Conservation (phyloP, 1,140 invertebrate species). For the Tachypleus tridentatus region DNA sequence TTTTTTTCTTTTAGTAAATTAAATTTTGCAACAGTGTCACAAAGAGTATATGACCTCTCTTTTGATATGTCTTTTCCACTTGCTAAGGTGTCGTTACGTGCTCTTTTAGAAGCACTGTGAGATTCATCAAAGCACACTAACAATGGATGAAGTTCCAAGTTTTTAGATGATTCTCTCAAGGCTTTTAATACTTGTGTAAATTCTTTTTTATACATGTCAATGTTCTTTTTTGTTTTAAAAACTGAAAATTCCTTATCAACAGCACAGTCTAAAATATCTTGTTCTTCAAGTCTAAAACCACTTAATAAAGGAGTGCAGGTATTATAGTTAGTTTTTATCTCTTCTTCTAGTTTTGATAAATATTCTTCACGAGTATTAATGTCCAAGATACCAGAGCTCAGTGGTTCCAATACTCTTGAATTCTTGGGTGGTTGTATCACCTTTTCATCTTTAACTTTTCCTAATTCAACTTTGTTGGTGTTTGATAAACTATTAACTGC, state of each 20-base stretch:
- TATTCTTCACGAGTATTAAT: slow-evolving; percentile 14
- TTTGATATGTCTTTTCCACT: slow-evolving; percentile 1
- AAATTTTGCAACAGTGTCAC: slow-evolving; percentile 7
- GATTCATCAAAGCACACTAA: not conserved
- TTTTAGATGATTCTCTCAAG: slow-evolving; percentile 12
- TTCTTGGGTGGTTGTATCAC: slow-evolving; percentile 14
- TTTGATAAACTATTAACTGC: too few species aligned
- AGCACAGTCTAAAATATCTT: slow-evolving; percentile 18
- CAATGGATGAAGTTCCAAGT: slow-evolving; percentile 15
- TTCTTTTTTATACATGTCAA: slow-evolving; percentile 21
- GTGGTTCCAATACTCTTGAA: slow-evolving; percentile 6
- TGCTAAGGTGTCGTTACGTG: not conserved
- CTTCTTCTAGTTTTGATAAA: slow-evolving; percentile 15
- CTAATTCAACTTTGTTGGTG: too few species aligned
- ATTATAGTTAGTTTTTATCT: slow-evolving; percentile 14
- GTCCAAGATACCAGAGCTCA: slow-evolving; percentile 9
- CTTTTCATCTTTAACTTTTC: too few species aligned
- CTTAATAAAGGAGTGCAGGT: slow-evolving; percentile 3
- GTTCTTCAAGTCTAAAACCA: slow-evolving; percentile 3
- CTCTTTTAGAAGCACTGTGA: slow-evolving; percentile 8
- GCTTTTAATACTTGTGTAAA: slow-evolving; percentile 19
- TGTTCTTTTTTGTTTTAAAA: slow-evolving; percentile 20
- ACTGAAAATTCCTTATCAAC: slow-evolving; percentile 18
- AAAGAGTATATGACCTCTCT: slow-evolving; percentile 10
- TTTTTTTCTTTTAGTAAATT: slow-evolving; percentile 2